A percentile compares a stretch with the other conserved stretches of the same genome.
These are phyloP conservation scores for Heliconius erato DNA, from an alignment of 2,888 invertebrate genomes.

Conservation along the genomic window DNA sequence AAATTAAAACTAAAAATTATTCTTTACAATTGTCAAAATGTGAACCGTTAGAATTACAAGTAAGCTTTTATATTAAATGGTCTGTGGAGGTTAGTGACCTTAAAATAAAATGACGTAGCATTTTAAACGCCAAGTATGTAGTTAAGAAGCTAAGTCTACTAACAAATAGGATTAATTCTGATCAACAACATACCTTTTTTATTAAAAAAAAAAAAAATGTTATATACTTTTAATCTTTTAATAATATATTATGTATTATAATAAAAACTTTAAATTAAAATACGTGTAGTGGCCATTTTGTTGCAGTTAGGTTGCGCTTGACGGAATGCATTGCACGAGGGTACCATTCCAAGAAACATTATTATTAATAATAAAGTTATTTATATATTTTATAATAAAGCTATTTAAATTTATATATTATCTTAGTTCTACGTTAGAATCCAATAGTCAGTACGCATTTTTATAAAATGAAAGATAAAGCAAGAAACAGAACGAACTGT, in stretches of 20 bases:
- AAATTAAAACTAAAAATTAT: constrained; percentile 24
- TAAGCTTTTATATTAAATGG: constrained; percentile 44
- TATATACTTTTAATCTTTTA: constrained; percentile 5
- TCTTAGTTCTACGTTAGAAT: neutral
- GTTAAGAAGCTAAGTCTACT: constrained; percentile 39
- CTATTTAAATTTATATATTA: neutral
- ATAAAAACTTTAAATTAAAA: neutral
- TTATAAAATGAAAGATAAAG: neutral
- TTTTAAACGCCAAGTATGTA: constrained; percentile 39
- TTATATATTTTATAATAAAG: neutral
- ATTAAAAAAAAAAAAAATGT: neutral
- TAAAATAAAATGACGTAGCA: constrained; percentile 42
- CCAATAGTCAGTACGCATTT: neutral
- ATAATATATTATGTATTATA: neutral
- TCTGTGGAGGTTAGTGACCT: constrained; percentile 42
- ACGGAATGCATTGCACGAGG: constrained; percentile 8
- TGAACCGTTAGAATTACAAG: constrained; percentile 37
- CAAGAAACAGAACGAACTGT: neutral
- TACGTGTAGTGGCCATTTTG: neutral
- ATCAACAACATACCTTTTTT: neutral
- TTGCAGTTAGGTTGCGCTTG: constrained; percentile 7
- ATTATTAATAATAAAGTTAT: constrained; percentile 1
- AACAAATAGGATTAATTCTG: constrained; percentile 26
- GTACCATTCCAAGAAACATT: neutral
- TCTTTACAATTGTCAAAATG: constrained; percentile 42